phyloP scores from a whole-genome alignment of 2,797 vertebrate species.

The Thalassophryne amazonica region DNA sequence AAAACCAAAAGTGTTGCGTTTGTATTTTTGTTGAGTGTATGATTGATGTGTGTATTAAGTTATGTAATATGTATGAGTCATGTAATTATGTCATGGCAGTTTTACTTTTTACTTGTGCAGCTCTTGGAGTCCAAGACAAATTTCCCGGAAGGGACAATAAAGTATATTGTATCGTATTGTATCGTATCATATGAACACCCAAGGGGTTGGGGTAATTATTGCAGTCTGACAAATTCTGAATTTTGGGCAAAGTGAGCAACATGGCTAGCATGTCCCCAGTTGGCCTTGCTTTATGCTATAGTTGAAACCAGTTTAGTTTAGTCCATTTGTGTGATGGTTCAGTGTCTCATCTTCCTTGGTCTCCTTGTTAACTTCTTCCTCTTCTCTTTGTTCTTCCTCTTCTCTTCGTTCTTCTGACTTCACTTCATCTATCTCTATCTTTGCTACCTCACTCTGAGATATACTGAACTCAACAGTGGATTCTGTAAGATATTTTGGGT shows the following conservation, averaged over 20 bases:
- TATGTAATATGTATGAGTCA: too few species aligned
- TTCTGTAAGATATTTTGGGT: conserved; percentile 1
- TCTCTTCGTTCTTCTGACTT: background rate
- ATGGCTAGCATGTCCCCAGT: background rate
- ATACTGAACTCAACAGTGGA: conserved; percentile 5
- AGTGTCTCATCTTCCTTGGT: background rate
- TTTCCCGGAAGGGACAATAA: too few species aligned
- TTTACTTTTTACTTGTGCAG: too few species aligned
- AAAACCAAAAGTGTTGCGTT: too few species aligned
- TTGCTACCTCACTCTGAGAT: background rate
- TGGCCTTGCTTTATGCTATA: background rate
- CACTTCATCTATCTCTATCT: background rate
- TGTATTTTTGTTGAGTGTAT: too few species aligned
- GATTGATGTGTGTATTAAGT: too few species aligned
- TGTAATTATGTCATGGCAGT: too few species aligned
- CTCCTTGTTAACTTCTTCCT: background rate
- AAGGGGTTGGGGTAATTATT: too few species aligned
- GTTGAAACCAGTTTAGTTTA: background rate
- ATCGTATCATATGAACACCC: too few species aligned
- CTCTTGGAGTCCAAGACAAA: too few species aligned
- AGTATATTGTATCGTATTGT: too few species aligned
- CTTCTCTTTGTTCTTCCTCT: background rate
- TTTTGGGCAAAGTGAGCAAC: background rate
- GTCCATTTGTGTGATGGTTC: background rate
- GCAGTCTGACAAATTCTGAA: background rate